Evolutionary conservation across 2,888 invertebrate species (phyloP).

Genomic region (Epistrophe grossulariae): DNA sequence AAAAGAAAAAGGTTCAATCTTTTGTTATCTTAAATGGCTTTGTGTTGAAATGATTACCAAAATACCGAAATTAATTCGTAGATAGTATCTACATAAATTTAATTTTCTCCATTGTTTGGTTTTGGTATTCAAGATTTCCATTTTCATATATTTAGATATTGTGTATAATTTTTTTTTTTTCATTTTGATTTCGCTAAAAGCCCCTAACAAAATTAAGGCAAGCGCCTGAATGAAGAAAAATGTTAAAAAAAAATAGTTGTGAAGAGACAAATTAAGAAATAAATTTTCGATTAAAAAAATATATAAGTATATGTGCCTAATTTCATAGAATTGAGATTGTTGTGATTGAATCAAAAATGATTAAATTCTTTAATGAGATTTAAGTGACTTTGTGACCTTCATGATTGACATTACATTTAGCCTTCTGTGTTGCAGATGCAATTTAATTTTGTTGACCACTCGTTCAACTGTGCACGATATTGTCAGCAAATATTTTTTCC

Average conservation of each 20-base stretch:
- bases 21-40: slow-evolving; percentile 45
- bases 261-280: slow-evolving; percentile 2
- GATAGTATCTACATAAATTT: slow-evolving; percentile 41
- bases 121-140: slow-evolving; percentile 29
- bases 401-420: too few species aligned
- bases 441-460: too few species aligned
- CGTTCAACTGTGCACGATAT: too few species aligned
- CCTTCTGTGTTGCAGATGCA: too few species aligned
- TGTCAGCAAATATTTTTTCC: too few species aligned
- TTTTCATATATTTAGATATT: slow-evolving; percentile 7
- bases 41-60: slow-evolving; percentile 27
- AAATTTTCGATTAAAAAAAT: not conserved
- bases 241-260: not conserved
- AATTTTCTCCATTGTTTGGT: slow-evolving; percentile 24
- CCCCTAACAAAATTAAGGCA: not conserved
- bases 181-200: not conserved
- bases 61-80: slow-evolving; percentile 39
- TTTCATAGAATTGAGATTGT: not conserved
- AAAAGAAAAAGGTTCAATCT: slow-evolving; percentile 35
- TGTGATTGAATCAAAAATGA: too few species aligned
- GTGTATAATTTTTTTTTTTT: not conserved
- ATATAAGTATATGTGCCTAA: not conserved
- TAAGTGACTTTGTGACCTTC: too few species aligned
- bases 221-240: not conserved
- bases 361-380: too few species aligned